Evolutionary conservation across 2,888 invertebrate genomes (phyloP).

Genomic region (Drosophila parthenogenetica): DNA sequence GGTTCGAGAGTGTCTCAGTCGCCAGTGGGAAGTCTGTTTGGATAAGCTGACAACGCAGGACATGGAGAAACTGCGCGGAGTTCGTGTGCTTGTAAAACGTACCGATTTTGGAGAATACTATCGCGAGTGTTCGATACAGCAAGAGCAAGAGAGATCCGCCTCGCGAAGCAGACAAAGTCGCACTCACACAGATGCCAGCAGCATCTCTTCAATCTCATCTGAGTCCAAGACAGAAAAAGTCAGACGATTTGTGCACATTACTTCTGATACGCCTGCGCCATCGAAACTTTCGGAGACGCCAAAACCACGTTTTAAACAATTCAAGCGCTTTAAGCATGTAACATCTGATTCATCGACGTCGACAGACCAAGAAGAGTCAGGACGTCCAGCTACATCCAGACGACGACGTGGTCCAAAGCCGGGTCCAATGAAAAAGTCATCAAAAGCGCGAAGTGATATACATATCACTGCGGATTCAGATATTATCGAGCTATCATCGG

Average conservation of each 20-base stretch:
- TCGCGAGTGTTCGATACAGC: conserved; percentile 13
- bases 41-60: conserved; percentile 42
- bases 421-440: conserved; percentile 15
- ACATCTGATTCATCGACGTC: conserved; percentile 66
- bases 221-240: conserved; percentile 15
- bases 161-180: conserved; percentile 5
- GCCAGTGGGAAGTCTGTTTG: conserved; percentile 46
- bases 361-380: conserved; percentile 61
- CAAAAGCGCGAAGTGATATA: conserved; percentile 25
- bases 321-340: conserved; percentile 47
- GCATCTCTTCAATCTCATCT: conserved; percentile 36
- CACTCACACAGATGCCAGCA: conserved; percentile 49
- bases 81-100: conserved; percentile 67
- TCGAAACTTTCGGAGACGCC: not conserved
- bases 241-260: conserved; percentile 58
- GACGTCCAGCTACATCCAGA: conserved; percentile 3
- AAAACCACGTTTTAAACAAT: conserved; percentile 16
- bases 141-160: conserved; percentile 4
- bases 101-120: conserved; percentile 50
- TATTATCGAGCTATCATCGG: conserved; percentile 66
- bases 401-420: conserved; percentile 30
- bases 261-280: conserved; percentile 54
- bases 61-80: conserved; percentile 53
- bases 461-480: conserved; percentile 53
- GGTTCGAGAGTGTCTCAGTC: conserved; percentile 54